Percentiles rank a stretch among this genome's conserved stretches.
Evolutionary conservation across 1,140 invertebrate genomes (phyloP).

Genomic region (Megalopta genalis): DNA sequence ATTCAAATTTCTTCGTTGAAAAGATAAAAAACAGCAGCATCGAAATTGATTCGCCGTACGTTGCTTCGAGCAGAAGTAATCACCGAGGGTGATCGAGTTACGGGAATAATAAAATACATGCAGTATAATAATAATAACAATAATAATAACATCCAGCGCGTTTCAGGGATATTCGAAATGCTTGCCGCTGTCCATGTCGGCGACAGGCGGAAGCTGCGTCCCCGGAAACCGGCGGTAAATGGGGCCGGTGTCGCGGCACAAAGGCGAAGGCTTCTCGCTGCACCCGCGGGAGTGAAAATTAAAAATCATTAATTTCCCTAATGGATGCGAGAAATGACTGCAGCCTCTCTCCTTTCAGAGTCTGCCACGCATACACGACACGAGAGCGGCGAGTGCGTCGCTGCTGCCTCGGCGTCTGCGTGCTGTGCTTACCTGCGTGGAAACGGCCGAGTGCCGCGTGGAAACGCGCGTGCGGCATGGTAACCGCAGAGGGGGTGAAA

Average conservation of each 20-base stretch:
- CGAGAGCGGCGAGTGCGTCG: conserved; percentile 35
- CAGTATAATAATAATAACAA: too few relatives aligned
- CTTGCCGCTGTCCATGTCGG: not conserved
- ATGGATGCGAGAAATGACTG: conserved; percentile 63
- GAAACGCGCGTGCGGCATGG: conserved; percentile 32
- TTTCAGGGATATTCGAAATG: not conserved
- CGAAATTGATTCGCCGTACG: too few relatives aligned
- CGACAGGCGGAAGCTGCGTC: not conserved
- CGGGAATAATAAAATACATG: too few relatives aligned
- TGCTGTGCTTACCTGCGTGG: conserved; percentile 44
- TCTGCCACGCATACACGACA: conserved; percentile 41
- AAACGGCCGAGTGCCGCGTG: conserved; percentile 31
- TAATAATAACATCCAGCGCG: too few relatives aligned
- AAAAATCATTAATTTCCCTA: conserved; percentile 72
- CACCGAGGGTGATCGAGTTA: too few relatives aligned
- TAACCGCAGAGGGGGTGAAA: not conserved
- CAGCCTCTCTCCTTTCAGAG: conserved; percentile 49
- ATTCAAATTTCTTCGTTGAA: too few relatives aligned
- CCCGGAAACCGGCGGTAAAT: not conserved
- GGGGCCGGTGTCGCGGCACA: conserved; percentile 14
- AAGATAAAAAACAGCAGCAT: too few relatives aligned
- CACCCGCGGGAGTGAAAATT: conserved; percentile 47
- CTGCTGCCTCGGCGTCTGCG: conserved; percentile 11
- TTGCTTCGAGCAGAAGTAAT: too few relatives aligned
- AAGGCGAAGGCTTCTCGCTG: conserved; percentile 7